Base-by-base conservation (phyloP, 2,113 vertebrate species). In the Mormyrus iriodes region DNA sequence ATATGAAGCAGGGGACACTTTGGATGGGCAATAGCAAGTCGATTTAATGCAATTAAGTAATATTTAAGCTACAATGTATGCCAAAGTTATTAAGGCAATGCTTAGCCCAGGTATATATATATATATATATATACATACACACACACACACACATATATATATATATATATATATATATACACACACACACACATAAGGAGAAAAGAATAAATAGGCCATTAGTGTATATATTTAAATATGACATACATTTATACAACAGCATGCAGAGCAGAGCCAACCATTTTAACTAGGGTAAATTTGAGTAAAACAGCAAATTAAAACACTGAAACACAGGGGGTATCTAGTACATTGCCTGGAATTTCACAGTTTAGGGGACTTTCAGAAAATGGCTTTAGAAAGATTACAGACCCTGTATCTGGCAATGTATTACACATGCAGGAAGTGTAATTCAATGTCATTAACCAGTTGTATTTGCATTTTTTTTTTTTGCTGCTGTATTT, bases 201-300 rank as follows among this genome's bases (percentile, higher is more conserved):
- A 39, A 39, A 76, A 35, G 15, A 76, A 76, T 73, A 73, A 73
- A 73, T 79, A 79, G 15, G 35, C 73, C 73, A 79, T 79, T 79
- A 79, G 73, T 79, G 73, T 79, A 79, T 79, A 79, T 79, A 42
- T 79, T 79, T 15, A 79, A 79, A 79, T 79, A 79, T 42, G 73
- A 79, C 73, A 79, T 42, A 42, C 73, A 79, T 42, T 76, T 21
- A 79, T 42, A 79, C 35, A 19, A 42, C 15, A 15, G 15, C 35
- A 42, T 79, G 35, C 35, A 79, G 35, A 79, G 35, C 35, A 79
- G 69, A 12, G 15, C 13, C 73, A 42, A 79, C 73, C 73, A 39
- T 42, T 79, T 79, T 42, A 79, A 79, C 31, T 79, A 79, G 73
- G 73, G 73, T 79, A 79, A 35, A 35, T 79, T 79, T 42, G 31